Evolutionary conservation across 1,140 invertebrate species (phyloP).

Genomic region (Nasonia giraulti): DNA sequence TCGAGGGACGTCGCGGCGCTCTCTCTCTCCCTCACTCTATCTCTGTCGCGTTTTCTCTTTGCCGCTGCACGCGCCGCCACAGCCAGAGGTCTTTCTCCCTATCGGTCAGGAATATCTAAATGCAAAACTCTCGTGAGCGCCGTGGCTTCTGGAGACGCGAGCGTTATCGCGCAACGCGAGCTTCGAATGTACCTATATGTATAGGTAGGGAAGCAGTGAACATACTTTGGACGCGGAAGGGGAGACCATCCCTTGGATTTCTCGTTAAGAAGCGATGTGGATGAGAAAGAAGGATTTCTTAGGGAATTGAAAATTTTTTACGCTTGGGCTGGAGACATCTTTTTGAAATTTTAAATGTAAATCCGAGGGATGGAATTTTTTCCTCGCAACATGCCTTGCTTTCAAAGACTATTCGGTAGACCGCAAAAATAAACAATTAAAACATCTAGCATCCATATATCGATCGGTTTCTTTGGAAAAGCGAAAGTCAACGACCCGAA

Average conservation of each 20-base stretch:
- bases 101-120: conserved; percentile 48
- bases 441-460: neutral
- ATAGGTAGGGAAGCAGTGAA: neutral
- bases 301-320: conserved; percentile 17
- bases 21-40: neutral
- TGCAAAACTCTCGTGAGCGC: conserved; percentile 33
- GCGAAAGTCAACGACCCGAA: neutral
- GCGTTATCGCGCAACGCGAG: conserved; percentile 7
- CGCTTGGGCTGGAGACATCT: neutral
- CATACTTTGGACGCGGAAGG: neutral
- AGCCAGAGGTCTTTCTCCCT: neutral
- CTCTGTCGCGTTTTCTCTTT: neutral
- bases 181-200: neutral
- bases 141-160: neutral
- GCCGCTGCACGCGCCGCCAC: neutral
- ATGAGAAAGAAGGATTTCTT: neutral
- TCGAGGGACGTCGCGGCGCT: conserved; percentile 14
- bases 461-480: neutral
- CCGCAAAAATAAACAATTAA: too few species aligned
- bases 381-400: too few species aligned
- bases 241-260: conserved; percentile 11
- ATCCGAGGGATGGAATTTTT: too few species aligned
- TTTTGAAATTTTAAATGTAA: too few species aligned
- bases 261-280: neutral
- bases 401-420: too few species aligned